Evolutionary conservation across 2,888 invertebrate genomes (phyloP).

Genomic region (Heliconius hortense): DNA sequence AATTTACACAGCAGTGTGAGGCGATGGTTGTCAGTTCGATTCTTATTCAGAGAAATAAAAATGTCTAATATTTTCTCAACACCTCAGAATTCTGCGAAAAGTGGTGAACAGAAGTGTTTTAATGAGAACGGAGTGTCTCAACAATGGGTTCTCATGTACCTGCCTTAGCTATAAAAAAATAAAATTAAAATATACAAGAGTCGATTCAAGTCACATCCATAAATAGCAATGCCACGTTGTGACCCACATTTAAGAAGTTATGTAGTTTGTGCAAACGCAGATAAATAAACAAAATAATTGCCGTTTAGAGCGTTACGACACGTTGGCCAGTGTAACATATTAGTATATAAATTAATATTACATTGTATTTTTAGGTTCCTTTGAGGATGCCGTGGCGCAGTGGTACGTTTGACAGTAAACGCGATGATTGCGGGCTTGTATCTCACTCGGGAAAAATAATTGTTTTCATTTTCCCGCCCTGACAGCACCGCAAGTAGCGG

Average conservation of each 20-base stretch:
- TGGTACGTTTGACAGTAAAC: not conserved
- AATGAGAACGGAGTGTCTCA: too few relatives aligned
- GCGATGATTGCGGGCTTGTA: not conserved
- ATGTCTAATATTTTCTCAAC: too few relatives aligned
- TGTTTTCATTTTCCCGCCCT: not conserved
- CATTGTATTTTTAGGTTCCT: not conserved
- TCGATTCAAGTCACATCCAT: slow-evolving; percentile 23
- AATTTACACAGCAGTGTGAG: not conserved
- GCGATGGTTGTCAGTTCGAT: too few relatives aligned
- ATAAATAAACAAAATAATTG: slow-evolving; percentile 38
- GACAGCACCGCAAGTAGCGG: not conserved
- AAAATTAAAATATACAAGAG: not conserved
- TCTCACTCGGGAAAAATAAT: not conserved
- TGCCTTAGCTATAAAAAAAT: not conserved
- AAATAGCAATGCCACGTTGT: not conserved
- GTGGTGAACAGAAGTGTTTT: too few relatives aligned
- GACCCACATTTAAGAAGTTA: slow-evolving; percentile 38
- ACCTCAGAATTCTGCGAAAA: too few relatives aligned
- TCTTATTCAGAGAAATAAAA: too few relatives aligned
- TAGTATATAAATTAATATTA: not conserved
- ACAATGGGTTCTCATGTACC: too few relatives aligned
- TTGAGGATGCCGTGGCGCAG: too few relatives aligned
- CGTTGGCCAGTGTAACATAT: not conserved
- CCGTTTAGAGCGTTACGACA: slow-evolving; percentile 16
- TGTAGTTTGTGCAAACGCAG: slow-evolving; percentile 35